These are phyloP conservation scores for Brachystomella parvula DNA, from an alignment of 1,140 invertebrate species.

Conservation along the genomic window DNA sequence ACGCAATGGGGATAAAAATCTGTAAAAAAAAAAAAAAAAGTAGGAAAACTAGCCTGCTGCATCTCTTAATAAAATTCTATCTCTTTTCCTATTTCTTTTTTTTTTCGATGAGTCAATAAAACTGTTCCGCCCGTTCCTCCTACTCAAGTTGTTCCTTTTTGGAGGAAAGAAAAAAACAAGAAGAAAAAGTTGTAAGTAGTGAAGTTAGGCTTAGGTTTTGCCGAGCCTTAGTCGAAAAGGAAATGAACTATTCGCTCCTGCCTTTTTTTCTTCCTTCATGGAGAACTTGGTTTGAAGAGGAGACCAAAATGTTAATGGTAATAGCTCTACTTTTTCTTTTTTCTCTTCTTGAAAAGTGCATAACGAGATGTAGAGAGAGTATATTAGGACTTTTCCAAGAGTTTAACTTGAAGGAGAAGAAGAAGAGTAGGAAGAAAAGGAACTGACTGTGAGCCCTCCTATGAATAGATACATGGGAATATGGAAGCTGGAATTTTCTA, in stretches of 20 bases:
- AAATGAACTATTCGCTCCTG: neutral
- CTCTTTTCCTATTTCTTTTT: neutral
- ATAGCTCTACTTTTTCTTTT: neutral
- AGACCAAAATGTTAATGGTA: conserved; percentile 6
- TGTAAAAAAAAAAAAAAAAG: too few relatives aligned
- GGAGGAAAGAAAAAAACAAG: neutral
- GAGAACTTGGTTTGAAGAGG: neutral
- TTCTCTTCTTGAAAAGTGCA: neutral
- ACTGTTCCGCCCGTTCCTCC: conserved; percentile 8
- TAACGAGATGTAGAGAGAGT: neutral
- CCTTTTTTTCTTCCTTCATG: neutral
- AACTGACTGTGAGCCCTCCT: too few relatives aligned
- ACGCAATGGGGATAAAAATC: too few relatives aligned
- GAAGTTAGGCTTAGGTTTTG: too few relatives aligned
- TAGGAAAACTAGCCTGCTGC: neutral
- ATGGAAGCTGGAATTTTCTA: conserved; percentile 5
- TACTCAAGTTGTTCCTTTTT: neutral
- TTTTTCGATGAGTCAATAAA: conserved; percentile 12
- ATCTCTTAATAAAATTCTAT: conserved; percentile 5
- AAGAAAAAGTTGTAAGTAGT: too few relatives aligned
- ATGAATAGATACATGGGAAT: too few relatives aligned
- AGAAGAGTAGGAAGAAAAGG: neutral
- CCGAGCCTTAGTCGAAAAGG: neutral
- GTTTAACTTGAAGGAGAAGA: neutral
- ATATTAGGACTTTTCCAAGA: neutral